Evolutionary conservation across 2,797 vertebrate species (phyloP), one percentile per base, ranked within the genome.

Genomic region (Melanotaenia boesemani): DNA sequence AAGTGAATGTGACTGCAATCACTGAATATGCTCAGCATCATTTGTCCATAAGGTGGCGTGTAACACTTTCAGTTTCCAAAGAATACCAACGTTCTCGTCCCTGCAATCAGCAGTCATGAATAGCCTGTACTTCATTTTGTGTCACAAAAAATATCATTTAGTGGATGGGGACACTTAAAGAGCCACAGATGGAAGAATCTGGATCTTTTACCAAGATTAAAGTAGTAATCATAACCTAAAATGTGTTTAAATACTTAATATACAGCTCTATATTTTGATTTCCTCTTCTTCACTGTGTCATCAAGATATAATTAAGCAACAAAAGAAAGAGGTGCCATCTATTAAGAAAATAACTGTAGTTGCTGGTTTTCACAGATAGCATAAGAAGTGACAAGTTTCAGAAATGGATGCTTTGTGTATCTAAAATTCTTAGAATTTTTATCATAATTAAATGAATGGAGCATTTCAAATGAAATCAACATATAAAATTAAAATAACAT

Each of bases 31-130:
- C 76, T 55, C 10, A 1, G 54, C 88, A 57, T 34, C 54, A 0
- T 86, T 77, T 61, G 85, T 84, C 91, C 92, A 90, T 83, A 15
- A 81, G 92, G 91, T 89, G 92, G 92, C 89, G 87, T 76, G 61
- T 83, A 5, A 72, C 64, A 6, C 91, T 90, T 79, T 91, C 74
- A 70, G 52, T 86, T 87, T 46, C 75, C 44, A 26, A 50, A 9
- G 11, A 52, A 12, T 24, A 1, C 73, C 70, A 37, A 70, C 11
- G 3, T 20, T 71, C n/a, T 50, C 60, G 30, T 54, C 64, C 60
- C 63, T 57, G 61, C 67, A 48, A 67, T 75, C 37, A 41, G 44
- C 63, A 76, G 57, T 63, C 75, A 8, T 67, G 57, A 80, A 63
- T 34, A 39, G 10, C 64, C 61, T 1, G 18, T 4, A 46, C 8